phyloP scores from a whole-genome alignment of 2,797 vertebrate genomes.

The Sphaeramia orbicularis region DNA sequence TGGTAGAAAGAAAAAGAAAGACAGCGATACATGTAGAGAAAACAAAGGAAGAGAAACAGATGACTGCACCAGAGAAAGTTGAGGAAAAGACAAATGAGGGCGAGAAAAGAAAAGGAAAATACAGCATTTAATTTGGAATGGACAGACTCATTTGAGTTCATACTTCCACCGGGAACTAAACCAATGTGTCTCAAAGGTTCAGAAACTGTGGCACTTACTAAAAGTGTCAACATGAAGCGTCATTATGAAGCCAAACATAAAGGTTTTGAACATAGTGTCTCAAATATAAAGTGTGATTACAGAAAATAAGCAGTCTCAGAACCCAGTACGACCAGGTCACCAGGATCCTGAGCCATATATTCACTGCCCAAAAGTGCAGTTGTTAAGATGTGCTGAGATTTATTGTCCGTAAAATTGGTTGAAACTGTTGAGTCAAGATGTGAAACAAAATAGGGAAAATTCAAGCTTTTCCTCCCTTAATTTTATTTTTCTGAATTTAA shows the following conservation, averaged over 20 bases:
- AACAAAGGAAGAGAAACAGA: too few species aligned
- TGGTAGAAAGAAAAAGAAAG: too few species aligned
- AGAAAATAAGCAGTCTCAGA: conserved; percentile 16
- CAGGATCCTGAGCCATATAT: conserved; percentile 2
- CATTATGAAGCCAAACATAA: conserved; percentile 8
- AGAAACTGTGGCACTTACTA: conserved; percentile 4
- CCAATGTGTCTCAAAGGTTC: conserved; percentile 10
- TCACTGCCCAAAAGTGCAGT: conserved; percentile 15
- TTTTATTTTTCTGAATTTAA: too few species aligned
- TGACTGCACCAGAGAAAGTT: too few species aligned
- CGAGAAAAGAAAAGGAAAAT: too few species aligned
- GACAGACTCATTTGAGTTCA: conserved; percentile 14
- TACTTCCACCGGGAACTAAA: conserved; percentile 7
- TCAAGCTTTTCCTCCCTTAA: too few species aligned
- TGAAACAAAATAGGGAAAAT: too few species aligned
- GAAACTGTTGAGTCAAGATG: too few species aligned
- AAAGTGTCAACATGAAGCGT: neutral
- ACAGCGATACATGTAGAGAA: too few species aligned
- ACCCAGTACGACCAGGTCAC: conserved; percentile 19
- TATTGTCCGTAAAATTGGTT: too few species aligned
- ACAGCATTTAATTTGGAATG: conserved; percentile 15
- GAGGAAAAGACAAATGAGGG: conserved; percentile 4
- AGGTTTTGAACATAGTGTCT: conserved; percentile 18
- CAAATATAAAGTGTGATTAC: conserved; percentile 6
- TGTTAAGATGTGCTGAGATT: too few species aligned